A percentile compares a stretch with the other conserved stretches of the same genome.
These are phyloP conservation scores for Crotalus viridis DNA, from an alignment of 2,113 vertebrate genomes.

Conservation along the genomic window DNA sequence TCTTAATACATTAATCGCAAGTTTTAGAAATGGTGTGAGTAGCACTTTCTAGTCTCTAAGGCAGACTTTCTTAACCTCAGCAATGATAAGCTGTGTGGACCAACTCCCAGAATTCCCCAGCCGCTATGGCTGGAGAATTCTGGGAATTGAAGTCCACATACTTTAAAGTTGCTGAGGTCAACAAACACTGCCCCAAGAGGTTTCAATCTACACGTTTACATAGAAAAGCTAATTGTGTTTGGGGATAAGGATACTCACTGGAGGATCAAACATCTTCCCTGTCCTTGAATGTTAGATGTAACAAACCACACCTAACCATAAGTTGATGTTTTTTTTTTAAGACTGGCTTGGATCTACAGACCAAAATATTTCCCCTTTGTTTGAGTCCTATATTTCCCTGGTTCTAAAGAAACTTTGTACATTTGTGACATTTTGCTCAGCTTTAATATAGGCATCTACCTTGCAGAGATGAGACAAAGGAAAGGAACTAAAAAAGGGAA, in stretches of 20 bases:
- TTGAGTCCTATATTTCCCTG: not conserved
- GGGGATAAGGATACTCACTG: not conserved
- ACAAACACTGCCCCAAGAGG: not conserved
- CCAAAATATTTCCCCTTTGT: not conserved
- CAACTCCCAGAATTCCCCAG: not conserved
- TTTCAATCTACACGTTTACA: not conserved
- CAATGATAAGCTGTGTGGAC: not conserved
- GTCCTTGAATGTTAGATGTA: not conserved
- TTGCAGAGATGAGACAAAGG: not conserved
- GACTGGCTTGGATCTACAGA: not conserved
- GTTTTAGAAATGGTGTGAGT: not conserved
- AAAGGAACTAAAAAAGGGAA: not conserved
- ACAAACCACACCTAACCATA: not conserved
- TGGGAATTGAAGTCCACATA: not conserved
- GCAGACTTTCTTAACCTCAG: not conserved
- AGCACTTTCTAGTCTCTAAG: not conserved
- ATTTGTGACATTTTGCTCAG: not conserved
- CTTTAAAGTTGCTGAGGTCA: not conserved
- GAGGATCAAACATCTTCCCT: not conserved
- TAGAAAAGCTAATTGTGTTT: not conserved
- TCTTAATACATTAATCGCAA: not conserved
- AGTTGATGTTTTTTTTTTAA: not conserved
- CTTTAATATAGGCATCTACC: too few relatives aligned
- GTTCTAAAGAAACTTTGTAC: not conserved
- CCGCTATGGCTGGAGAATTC: not conserved